Base-by-base conservation (phyloP, 1,140 invertebrate species). In the Apis florea region DNA sequence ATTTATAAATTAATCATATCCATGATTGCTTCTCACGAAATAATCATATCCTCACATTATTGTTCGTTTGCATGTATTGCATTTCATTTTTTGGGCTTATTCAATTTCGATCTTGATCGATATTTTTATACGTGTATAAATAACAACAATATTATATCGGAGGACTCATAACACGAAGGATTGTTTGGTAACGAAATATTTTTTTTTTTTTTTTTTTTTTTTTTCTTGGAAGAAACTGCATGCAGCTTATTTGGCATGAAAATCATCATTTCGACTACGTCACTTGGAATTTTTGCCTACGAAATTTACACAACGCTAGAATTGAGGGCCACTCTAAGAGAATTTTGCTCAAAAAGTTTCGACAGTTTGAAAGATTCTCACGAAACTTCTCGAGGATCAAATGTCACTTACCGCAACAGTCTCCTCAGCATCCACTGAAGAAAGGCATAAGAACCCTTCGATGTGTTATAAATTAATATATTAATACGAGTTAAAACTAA, bases 241-340 rank as follows among this genome's bases (percentile, higher is more conserved):
- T 76, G 74, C 63, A 21, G 74, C 26, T 76, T 76, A 17, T 76
- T 76, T 67, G 74, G 74, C 74, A 76, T 76, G 74, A 67, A 61
- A 1, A 9, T 13, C 21, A 24, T 19, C 24, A 40, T 58, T 15
- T 59, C 11, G 31, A 49, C 49, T 10, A 66, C 6, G 49, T 66
- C 24, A 21, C 63, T 74, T 61, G 63, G 51, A 47, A 12, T 26
- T 54, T 61, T 61, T 49, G n/a, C 40, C 56, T 49, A 8, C n/a
- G 58, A 49, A 19, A 59, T 31, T 31, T 19, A 9, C 40, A 21
- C 24, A 13, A 21, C 31, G 21, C 75, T 17, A 31, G 19, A 17
- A 59, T 70, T 12, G 47, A 53, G 76, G 66, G 76, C 76, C 76
- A 78, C 76, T 78, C 66, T 9, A 11, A 19, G 15, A 49, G 58